Base-by-base conservation (phyloP, 2,797 vertebrate species). In the Tragelaphus oryx region DNA sequence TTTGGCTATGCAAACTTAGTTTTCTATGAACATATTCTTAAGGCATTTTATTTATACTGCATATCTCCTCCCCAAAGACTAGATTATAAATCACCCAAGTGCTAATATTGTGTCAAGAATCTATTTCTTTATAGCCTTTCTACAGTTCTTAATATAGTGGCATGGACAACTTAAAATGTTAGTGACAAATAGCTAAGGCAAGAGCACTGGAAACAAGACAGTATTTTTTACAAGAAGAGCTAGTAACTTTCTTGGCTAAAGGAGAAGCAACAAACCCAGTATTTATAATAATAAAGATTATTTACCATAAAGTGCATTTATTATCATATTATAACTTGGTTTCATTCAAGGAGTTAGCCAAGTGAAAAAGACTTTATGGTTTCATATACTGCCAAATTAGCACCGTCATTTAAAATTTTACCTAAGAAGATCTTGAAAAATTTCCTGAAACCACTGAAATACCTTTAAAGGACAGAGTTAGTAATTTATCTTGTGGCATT, bases 351-450 rank as follows among this genome's bases (percentile, higher is more conserved):
- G 41, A 92, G 46, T 91, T 80, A 91, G 37, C 22, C 75, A 95
- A 87, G 81, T 46, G 6, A 91, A 88, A 97, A 88, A 11, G 83
- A 91, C 26, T 55, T 54, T 26, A 74, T 89, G 28, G 22, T 93
- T 93, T 91, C 8, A 33, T 89, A 85, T 4, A 57, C 8, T 93
- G 78, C 87, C 62, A 95, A 96, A 93, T 95, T 89, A 89, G 50
- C 54, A 91, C n/a, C 30, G 30, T 85, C 82, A 96, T 44, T 95
- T 89, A 91, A 96, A 97, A 81, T 74, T 93, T 92, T 85, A 95
- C 83, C 87, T 93, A 95, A 79, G 48, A 92, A 88, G 14, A 65
- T 81, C 75, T 91, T 91, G 41, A 89, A 95, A 89, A 75, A 81
- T 62, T 74, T 91, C 79, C 80, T 94, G 48, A 87, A 94, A 92